phyloP scores from a whole-genome alignment of 35 echinoderm and acorn worm species.

The Ophioderma brevispina region DNA sequence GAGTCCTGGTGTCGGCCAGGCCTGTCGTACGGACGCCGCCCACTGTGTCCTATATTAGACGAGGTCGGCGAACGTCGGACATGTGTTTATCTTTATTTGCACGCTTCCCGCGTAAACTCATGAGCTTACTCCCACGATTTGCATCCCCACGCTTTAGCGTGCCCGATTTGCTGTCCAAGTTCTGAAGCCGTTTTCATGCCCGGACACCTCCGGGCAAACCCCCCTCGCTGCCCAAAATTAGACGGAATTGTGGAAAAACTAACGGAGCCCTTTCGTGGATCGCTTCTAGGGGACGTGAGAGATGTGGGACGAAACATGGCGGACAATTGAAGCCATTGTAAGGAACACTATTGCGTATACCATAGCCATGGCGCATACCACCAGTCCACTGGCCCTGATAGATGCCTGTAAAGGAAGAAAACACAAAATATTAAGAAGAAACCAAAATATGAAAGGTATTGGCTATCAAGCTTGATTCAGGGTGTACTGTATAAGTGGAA shows the following conservation, averaged over 20 bases:
- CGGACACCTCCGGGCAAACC: constrained; percentile 84
- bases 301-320: constrained; percentile 83
- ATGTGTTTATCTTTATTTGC: constrained; percentile 10
- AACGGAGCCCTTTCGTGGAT: constrained; percentile 69
- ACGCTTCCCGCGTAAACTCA: constrained; percentile 39
- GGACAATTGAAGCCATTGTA: constrained; percentile 86
- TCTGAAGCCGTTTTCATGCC: constrained; percentile 64
- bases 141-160: constrained; percentile 56
- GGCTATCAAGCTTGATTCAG: too few species aligned
- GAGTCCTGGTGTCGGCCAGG: constrained; percentile 93
- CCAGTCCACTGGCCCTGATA: constrained; percentile 98
- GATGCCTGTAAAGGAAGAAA: constrained; percentile 68
- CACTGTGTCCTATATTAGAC: constrained; percentile 39
- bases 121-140: constrained; percentile 33
- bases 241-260: constrained; percentile 58
- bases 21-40: constrained; percentile 70
- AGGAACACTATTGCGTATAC: constrained; percentile 96
- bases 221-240: constrained; percentile 96
- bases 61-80: constrained; percentile 17
- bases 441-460: too few species aligned
- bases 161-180: constrained; percentile 70
- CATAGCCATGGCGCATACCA: constrained; percentile 98
- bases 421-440: too few species aligned
- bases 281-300: constrained; percentile 92
- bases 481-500: too few species aligned